Percentiles rank a stretch among this genome's conserved stretches.
Evolutionary conservation across 1,140 invertebrate genomes (phyloP).

Genomic region (Reticulitermes speratus): DNA sequence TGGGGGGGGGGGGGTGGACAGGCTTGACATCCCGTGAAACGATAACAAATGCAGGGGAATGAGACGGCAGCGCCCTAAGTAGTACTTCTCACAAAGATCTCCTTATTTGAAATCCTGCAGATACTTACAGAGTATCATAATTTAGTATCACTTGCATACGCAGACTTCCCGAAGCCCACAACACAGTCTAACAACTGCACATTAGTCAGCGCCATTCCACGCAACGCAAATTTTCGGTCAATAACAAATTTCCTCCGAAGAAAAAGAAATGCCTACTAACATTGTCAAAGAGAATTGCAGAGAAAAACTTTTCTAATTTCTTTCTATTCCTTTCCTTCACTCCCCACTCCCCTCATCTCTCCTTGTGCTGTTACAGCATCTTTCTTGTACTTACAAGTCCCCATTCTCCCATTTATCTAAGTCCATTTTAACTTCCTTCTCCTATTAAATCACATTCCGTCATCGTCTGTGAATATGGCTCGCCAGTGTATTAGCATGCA

Average conservation of each 20-base stretch:
- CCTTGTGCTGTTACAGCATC: neutral
- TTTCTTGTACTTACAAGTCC: neutral
- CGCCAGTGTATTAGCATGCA: neutral
- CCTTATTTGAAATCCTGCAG: neutral
- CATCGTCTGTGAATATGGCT: constrained; percentile 4
- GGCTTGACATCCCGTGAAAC: neutral
- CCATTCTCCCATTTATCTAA: neutral
- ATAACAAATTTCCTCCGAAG: neutral
- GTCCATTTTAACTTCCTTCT: neutral
- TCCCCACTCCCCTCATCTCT: neutral
- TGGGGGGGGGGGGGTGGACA: neutral
- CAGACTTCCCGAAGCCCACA: neutral
- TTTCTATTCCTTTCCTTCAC: neutral
- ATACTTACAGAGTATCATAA: neutral
- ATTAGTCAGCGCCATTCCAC: neutral
- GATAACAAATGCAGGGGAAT: neutral
- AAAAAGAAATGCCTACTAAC: neutral
- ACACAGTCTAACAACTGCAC: neutral
- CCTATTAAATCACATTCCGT: neutral
- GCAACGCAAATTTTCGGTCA: neutral
- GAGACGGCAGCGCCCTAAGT: neutral
- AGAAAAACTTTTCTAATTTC: neutral
- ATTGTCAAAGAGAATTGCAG: neutral
- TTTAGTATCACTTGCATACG: neutral
- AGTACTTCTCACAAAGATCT: neutral